Conservation (phyloP, 2,113 vertebrate species). For the Neomonachus schauinslandi region DNA sequence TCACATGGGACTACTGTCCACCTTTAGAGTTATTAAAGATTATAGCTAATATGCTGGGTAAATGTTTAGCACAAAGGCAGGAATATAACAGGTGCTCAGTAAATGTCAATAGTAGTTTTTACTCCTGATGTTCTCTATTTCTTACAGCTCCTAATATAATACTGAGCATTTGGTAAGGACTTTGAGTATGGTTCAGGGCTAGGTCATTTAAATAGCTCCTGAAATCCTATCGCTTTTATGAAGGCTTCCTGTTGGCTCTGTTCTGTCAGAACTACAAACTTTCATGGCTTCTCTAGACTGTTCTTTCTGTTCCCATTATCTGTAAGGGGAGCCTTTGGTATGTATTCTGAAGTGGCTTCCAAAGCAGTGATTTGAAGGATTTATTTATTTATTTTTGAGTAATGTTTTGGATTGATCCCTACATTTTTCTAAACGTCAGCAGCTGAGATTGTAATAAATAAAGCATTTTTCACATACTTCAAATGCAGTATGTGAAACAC, state of each 20-base stretch:
- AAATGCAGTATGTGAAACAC: slow-evolving; percentile 44
- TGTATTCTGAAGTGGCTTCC: slow-evolving; percentile 62
- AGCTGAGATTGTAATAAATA: slow-evolving; percentile 68
- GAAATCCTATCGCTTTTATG: slow-evolving; percentile 23
- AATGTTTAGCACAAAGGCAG: background rate
- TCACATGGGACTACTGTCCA: background rate
- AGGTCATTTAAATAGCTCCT: slow-evolving; percentile 45
- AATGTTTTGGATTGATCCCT: slow-evolving; percentile 70
- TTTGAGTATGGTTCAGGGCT: background rate
- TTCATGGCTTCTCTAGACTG: background rate
- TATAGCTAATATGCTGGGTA: background rate
- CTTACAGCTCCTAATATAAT: background rate
- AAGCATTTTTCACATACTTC: slow-evolving; percentile 57
- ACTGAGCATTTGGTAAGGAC: background rate
- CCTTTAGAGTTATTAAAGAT: background rate
- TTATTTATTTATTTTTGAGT: slow-evolving; percentile 76
- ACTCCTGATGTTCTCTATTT: background rate
- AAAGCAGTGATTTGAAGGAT: slow-evolving; percentile 59
- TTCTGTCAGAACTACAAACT: slow-evolving; percentile 15
- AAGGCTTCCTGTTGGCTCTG: slow-evolving; percentile 58
- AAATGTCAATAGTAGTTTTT: background rate
- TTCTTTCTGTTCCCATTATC: slow-evolving; percentile 58
- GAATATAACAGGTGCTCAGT: background rate
- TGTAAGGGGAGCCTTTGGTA: slow-evolving; percentile 59
- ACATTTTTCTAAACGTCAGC: slow-evolving; percentile 67